Evolutionary conservation across 2,888 invertebrate genomes (phyloP).

Genomic region (Ormia ochracea): DNA sequence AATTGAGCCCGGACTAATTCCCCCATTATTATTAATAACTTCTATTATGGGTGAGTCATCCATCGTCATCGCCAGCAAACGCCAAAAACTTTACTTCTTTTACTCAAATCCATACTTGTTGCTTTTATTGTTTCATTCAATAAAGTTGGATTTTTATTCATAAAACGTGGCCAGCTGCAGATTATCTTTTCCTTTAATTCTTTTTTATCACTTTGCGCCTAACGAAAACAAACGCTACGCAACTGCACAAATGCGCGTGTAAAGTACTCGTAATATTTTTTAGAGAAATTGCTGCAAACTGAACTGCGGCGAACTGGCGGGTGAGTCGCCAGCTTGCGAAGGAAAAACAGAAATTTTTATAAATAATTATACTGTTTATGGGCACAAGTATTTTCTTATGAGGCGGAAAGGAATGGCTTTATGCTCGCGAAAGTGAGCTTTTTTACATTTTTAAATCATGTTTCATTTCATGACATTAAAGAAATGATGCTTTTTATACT

Average conservation of each 20-base stretch:
- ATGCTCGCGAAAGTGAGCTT: too few species aligned
- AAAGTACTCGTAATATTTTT: slow-evolving; percentile 42
- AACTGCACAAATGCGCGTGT: slow-evolving; percentile 56
- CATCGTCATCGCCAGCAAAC: slow-evolving; percentile 3
- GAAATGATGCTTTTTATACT: too few species aligned
- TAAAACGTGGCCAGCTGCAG: slow-evolving; percentile 57
- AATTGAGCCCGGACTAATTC: neutral
- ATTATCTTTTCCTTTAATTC: slow-evolving; percentile 39
- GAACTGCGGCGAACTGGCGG: slow-evolving; percentile 32
- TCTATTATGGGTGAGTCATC: slow-evolving; percentile 41
- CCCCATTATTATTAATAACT: neutral
- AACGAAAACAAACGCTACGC: slow-evolving; percentile 52
- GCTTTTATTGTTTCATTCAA: slow-evolving; percentile 48
- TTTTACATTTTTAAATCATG: too few species aligned
- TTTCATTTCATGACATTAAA: too few species aligned
- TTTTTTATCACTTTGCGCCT: slow-evolving; percentile 1
- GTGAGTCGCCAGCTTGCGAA: slow-evolving; percentile 43
- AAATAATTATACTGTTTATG: neutral
- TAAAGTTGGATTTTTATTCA: slow-evolving; percentile 39
- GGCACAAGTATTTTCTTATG: too few species aligned
- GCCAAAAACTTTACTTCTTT: slow-evolving; percentile 40
- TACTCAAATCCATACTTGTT: slow-evolving; percentile 3
- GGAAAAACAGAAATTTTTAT: neutral
- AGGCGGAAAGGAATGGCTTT: too few species aligned
- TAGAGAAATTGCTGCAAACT: slow-evolving; percentile 32